These are phyloP conservation scores for Platyscapa corneri DNA, from an alignment of 1,140 invertebrate genomes.

Conservation along the genomic window DNA sequence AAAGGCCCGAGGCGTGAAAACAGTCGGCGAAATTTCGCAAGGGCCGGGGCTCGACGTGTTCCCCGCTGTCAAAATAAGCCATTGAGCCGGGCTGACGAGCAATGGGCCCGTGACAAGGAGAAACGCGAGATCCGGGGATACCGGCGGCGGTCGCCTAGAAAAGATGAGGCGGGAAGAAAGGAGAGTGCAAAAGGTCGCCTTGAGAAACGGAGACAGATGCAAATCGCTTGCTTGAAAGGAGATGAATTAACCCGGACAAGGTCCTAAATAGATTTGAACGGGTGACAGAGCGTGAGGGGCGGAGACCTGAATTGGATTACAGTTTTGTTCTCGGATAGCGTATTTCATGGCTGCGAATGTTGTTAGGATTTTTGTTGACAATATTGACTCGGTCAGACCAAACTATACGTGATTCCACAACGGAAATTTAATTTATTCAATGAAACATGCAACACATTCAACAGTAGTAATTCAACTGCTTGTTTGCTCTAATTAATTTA, in stretches of 20 bases:
- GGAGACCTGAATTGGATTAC: conserved; percentile 29
- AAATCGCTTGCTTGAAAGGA: conserved; percentile 28
- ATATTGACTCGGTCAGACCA: not conserved
- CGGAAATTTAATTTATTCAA: not conserved
- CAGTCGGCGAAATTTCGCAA: conserved; percentile 70
- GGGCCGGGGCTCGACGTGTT: conserved; percentile 60
- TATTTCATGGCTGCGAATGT: not conserved
- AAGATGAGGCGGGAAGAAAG: conserved; percentile 51
- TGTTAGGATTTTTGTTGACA: not conserved
- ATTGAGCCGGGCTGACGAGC: conserved; percentile 67
- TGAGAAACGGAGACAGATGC: conserved; percentile 34
- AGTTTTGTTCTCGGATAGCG: not conserved
- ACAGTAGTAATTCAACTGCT: not conserved
- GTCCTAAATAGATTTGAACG: not conserved
- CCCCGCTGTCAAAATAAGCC: conserved; percentile 72
- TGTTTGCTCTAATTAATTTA: not conserved
- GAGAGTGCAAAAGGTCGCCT: not conserved
- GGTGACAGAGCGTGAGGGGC: not conserved
- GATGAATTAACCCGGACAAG: conserved; percentile 12
- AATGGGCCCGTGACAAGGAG: conserved; percentile 28
- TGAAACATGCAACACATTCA: not conserved
- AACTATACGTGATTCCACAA: not conserved
- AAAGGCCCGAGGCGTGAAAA: conserved; percentile 66
- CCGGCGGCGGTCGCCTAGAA: conserved; percentile 49
- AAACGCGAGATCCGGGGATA: conserved; percentile 24